Evolutionary conservation across 2,888 invertebrate species (phyloP).

Genomic region (Synergus gifuensis): DNA sequence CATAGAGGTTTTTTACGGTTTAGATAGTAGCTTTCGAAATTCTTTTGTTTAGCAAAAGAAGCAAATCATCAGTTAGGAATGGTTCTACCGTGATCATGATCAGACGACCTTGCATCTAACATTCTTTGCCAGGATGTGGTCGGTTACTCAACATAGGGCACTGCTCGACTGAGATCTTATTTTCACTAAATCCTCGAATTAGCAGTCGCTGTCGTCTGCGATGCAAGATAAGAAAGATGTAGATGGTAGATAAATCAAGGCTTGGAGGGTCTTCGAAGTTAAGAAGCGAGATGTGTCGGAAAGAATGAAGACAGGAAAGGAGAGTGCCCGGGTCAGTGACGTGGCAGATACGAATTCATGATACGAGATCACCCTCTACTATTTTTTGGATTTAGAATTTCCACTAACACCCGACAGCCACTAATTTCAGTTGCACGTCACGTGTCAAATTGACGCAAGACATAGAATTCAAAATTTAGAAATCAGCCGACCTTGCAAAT

Average conservation of each 20-base stretch:
- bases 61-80: conserved; percentile 37
- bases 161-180: conserved; percentile 65
- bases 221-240: conserved; percentile 72
- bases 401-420: conserved; percentile 1
- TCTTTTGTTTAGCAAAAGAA: conserved; percentile 32
- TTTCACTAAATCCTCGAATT: conserved; percentile 73
- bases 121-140: conserved; percentile 36
- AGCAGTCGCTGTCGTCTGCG: conserved; percentile 68
- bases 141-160: conserved; percentile 53
- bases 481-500: conserved; percentile 3
- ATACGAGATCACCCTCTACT: conserved; percentile 64
- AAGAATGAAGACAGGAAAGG: conserved; percentile 41
- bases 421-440: conserved; percentile 31
- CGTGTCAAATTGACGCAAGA: conserved; percentile 25
- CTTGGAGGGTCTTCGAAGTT: conserved; percentile 46
- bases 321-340: conserved; percentile 66
- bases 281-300: conserved; percentile 48
- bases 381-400: conserved; percentile 42
- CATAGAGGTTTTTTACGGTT: not conserved
- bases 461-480: not conserved
- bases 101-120: conserved; percentile 40
- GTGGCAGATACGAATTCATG: conserved; percentile 70
- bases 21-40: conserved; percentile 11
- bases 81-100: conserved; percentile 27
- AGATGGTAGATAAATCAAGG: conserved; percentile 68